Conservation (phyloP, 2,888 invertebrate genomes). For the Drosophila aldrichi region DNA sequence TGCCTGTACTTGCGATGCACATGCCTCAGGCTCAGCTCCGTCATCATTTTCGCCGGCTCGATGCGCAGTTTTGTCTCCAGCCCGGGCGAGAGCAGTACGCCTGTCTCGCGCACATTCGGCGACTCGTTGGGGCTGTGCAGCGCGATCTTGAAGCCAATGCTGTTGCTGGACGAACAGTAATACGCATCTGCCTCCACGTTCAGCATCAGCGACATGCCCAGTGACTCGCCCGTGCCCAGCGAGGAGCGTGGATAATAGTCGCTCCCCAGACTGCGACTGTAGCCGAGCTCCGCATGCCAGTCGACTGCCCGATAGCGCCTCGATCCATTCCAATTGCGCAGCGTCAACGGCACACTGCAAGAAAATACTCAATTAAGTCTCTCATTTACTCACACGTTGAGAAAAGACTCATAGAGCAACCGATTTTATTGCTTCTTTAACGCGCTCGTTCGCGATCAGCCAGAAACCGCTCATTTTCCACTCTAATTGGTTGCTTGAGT, state of each 20-base stretch:
- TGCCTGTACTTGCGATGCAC: constrained; percentile 85
- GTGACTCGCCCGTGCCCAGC: constrained; percentile 88
- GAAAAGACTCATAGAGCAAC: too few species aligned
- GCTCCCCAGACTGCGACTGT: constrained; percentile 75
- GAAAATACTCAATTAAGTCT: background rate
- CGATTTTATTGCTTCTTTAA: too few species aligned
- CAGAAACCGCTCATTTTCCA: too few species aligned
- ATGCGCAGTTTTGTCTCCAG: constrained; percentile 80
- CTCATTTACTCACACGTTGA: too few species aligned
- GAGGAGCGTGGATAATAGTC: constrained; percentile 86
- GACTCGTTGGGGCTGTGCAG: constrained; percentile 82
- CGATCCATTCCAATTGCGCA: constrained; percentile 40
- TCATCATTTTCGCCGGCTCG: constrained; percentile 74
- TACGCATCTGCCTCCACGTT: constrained; percentile 90
- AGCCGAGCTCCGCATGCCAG: constrained; percentile 92
- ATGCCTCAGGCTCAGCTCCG: constrained; percentile 64
- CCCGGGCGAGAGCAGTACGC: constrained; percentile 75
- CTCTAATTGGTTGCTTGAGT: too few species aligned
- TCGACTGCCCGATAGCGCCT: constrained; percentile 85
- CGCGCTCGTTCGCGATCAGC: too few species aligned
- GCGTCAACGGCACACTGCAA: constrained; percentile 54
- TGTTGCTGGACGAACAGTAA: constrained; percentile 92
- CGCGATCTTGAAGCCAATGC: constrained; percentile 83
- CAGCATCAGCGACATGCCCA: constrained; percentile 89
- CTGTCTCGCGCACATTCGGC: constrained; percentile 80